These are phyloP conservation scores for Coendou prehensilis DNA, from an alignment of 2,797 vertebrate species.

Conservation along the genomic window DNA sequence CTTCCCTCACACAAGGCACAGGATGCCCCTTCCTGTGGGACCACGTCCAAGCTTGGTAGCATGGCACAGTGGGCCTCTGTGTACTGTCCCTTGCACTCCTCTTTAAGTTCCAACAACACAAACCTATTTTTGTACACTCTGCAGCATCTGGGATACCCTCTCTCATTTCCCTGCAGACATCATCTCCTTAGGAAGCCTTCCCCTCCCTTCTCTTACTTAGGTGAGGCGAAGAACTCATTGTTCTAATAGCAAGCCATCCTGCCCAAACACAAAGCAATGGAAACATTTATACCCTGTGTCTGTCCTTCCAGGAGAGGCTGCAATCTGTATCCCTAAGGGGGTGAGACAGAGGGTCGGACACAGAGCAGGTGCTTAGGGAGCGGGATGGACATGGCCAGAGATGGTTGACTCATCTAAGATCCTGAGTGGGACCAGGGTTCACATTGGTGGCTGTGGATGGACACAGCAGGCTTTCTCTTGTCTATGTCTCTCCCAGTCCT, in stretches of 20 bases:
- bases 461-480: rapidly evolving
- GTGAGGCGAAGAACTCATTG: background rate
- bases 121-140: background rate
- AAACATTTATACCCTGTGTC: background rate
- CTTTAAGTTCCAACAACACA: background rate
- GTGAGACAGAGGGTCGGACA: background rate
- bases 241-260: background rate
- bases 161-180: background rate
- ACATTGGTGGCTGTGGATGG: background rate
- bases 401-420: background rate
- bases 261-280: background rate
- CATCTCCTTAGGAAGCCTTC: background rate
- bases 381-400: background rate
- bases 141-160: background rate
- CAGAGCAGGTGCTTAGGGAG: background rate
- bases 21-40: background rate
- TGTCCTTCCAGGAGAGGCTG: background rate
- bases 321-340: background rate
- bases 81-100: background rate
- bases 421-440: background rate
- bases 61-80: background rate
- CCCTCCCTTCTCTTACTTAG: background rate
- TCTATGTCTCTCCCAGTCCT: background rate
- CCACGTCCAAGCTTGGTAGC: background rate
- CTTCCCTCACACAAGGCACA: background rate